Percentiles rank a stretch among this genome's conserved stretches.
Evolutionary conservation across 2,888 invertebrate species (phyloP).

Genomic region (Carcina quercana): DNA sequence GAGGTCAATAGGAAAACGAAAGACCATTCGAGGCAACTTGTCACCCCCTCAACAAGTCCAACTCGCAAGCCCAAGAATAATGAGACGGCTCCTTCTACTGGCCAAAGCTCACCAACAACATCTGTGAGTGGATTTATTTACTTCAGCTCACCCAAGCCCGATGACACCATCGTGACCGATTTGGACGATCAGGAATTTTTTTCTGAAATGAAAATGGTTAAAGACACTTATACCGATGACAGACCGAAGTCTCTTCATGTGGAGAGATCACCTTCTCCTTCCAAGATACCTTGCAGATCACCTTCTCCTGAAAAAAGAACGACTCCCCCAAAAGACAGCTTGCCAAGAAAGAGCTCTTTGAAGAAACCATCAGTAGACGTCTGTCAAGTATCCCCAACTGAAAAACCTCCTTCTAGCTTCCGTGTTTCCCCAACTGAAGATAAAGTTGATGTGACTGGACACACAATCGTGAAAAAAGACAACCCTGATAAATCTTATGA

Average conservation of each 20-base stretch:
- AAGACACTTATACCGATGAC: constrained; percentile 19
- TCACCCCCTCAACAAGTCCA: constrained; percentile 69
- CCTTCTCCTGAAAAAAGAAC: constrained; percentile 50
- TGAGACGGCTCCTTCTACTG: constrained; percentile 52
- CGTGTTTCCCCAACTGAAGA: constrained; percentile 49
- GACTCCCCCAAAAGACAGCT: constrained; percentile 39
- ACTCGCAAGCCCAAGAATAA: constrained; percentile 48
- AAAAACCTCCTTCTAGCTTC: constrained; percentile 58
- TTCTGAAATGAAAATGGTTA: constrained; percentile 24
- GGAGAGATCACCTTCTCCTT: constrained; percentile 41
- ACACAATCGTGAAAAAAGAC: constrained; percentile 43
- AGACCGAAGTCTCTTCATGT: constrained; percentile 31
- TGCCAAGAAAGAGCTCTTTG: constrained; percentile 62
- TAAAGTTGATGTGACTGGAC: constrained; percentile 27
- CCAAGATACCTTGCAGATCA: constrained; percentile 58
- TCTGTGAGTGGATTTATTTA: constrained; percentile 72
- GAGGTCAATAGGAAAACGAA: constrained; percentile 38
- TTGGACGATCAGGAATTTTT: constrained; percentile 42
- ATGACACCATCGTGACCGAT: constrained; percentile 46
- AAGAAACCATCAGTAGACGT: constrained; percentile 49
- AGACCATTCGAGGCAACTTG: constrained; percentile 46
- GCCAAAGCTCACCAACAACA: constrained; percentile 70
- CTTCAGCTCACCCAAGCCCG: constrained; percentile 43
- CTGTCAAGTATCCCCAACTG: constrained; percentile 39
- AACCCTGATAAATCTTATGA: constrained; percentile 28